A percentile compares a stretch with the other conserved stretches of the same genome.
Conservation (phyloP, 2,888 invertebrate genomes). For the Aphrophora alni region DNA sequence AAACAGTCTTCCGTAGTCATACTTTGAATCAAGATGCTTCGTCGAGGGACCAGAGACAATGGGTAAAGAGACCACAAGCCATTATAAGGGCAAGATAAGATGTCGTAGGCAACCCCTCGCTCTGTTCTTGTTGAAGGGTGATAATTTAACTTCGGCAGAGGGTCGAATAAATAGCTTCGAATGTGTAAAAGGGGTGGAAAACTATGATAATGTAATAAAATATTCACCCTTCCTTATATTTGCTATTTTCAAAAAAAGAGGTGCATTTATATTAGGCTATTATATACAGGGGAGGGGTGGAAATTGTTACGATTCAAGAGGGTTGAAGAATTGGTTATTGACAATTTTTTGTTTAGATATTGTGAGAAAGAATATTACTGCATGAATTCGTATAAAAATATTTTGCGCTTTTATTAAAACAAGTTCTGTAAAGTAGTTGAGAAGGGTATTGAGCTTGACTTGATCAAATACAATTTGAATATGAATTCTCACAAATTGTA, state of each 20-base stretch:
- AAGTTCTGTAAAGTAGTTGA: no score
- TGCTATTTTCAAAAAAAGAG: slow-evolving; percentile 9
- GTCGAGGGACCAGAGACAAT: background rate
- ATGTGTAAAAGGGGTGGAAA: background rate
- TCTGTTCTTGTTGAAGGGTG: background rate
- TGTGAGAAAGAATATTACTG: background rate
- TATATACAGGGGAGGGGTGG: background rate
- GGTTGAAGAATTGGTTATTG: background rate
- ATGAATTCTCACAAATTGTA: no score
- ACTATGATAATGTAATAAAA: slow-evolving; percentile 6
- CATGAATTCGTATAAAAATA: no score
- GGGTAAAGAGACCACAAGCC: background rate
- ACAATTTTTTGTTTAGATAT: background rate
- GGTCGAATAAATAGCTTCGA: background rate
- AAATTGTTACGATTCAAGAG: background rate
- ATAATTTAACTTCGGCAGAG: slow-evolving; percentile 1
- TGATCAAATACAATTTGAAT: no score
- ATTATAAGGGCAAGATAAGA: slow-evolving; percentile 3
- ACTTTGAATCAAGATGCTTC: background rate
- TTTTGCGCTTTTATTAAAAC: no score
- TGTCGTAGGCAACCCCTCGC: background rate
- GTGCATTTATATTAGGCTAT: slow-evolving; percentile 1
- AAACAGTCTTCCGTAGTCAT: background rate
- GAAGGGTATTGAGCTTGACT: no score
- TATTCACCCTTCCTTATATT: slow-evolving; percentile 1